Percentiles rank a stretch among this genome's conserved stretches.
Evolutionary conservation across 2,797 vertebrate genomes (phyloP).

Genomic region (Diplodus sargus): DNA sequence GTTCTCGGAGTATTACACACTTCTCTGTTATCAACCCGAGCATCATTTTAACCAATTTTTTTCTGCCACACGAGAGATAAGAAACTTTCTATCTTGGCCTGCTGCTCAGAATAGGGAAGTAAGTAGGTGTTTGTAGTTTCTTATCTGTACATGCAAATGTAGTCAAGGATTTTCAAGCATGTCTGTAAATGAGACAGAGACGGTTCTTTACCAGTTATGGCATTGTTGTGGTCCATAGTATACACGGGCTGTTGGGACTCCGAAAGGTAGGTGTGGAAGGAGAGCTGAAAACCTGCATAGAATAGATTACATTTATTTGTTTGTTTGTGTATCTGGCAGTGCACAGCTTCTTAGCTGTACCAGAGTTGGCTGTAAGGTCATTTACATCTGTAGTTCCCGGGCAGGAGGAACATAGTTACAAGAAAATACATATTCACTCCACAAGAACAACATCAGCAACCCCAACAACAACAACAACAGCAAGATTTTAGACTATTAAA

Average conservation of each 20-base stretch:
- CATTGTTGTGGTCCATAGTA: slow-evolving; percentile 89
- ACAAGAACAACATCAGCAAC: too few species aligned
- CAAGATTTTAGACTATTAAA: too few species aligned
- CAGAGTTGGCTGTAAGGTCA: too few species aligned
- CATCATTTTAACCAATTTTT: not conserved
- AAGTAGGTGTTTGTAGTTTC: slow-evolving; percentile 32
- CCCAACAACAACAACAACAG: too few species aligned
- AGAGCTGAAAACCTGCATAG: slow-evolving; percentile 93
- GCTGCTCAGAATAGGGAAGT: slow-evolving; percentile 59
- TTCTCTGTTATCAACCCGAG: slow-evolving; percentile 8
- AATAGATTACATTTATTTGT: slow-evolving; percentile 10
- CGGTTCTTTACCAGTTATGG: slow-evolving; percentile 88
- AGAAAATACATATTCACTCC: too few species aligned
- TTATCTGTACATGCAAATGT: slow-evolving; percentile 39
- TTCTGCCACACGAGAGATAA: not conserved
- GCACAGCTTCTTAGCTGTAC: too few species aligned
- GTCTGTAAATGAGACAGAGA: not conserved
- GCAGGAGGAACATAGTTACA: too few species aligned
- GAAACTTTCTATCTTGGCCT: not conserved
- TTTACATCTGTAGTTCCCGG: too few species aligned
- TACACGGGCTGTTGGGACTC: slow-evolving; percentile 91
- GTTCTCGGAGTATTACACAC: not conserved
- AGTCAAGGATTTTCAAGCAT: slow-evolving; percentile 7
- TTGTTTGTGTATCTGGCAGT: too few species aligned
- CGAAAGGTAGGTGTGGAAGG: slow-evolving; percentile 95